Conservation (phyloP, 2,797 vertebrate species). For the Xyrichtys novacula region DNA sequence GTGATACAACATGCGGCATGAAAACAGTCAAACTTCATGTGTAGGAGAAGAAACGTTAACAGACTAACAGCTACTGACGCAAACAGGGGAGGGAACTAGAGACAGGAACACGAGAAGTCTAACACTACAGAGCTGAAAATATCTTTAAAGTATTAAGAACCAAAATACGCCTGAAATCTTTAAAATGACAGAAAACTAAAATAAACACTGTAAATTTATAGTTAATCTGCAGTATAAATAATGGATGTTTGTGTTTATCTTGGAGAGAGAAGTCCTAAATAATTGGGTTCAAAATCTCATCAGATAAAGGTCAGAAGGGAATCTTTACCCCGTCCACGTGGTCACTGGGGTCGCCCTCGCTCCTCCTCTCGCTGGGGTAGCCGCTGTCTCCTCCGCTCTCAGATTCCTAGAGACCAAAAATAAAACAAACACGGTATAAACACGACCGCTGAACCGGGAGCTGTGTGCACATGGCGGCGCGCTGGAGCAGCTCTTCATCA, state of each 20-base stretch:
- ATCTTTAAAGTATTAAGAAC: neutral
- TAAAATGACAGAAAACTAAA: too few species aligned
- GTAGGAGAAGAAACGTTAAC: constrained; percentile 14
- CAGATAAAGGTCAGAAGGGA: neutral
- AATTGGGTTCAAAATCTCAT: neutral
- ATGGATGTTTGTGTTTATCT: neutral
- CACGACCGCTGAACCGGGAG: neutral
- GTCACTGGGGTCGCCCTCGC: constrained; percentile 91
- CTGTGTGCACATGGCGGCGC: too few species aligned
- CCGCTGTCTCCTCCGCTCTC: constrained; percentile 96
- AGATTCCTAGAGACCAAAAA: constrained; percentile 83
- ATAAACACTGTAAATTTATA: neutral
- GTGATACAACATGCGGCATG: constrained; percentile 72
- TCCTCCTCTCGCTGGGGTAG: constrained; percentile 94
- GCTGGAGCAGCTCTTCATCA: neutral
- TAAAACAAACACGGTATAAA: neutral
- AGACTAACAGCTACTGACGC: constrained; percentile 14
- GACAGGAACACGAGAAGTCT: neutral
- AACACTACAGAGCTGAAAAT: neutral
- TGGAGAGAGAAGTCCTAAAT: neutral
- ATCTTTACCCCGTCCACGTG: constrained; percentile 87
- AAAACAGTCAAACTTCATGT: constrained; percentile 38
- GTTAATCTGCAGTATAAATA: neutral
- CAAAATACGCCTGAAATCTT: too few species aligned
- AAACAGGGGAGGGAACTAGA: constrained; percentile 1